Evolutionary conservation across 2,113 vertebrate genomes (phyloP), one percentile per base, ranked within the genome.

Genomic region (Zosterops pallidus): DNA sequence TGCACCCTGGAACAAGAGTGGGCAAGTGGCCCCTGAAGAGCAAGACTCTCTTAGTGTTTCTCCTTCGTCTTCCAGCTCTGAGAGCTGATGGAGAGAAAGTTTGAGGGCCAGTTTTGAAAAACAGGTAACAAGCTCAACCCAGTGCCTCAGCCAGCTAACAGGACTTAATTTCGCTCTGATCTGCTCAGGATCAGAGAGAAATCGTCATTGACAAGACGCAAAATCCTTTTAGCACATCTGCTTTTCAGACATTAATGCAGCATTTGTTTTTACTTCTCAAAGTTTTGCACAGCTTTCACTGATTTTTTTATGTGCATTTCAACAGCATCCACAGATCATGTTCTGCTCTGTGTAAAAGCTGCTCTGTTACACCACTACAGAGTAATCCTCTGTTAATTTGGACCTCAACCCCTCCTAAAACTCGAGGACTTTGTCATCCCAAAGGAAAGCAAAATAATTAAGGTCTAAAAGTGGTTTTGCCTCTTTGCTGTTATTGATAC

Each of bases 201-300:
- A 92, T 23, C 25, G 0, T 15, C 17, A 5, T 0, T 9, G 35
- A 25, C 6, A 22, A n/a, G n/a, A 5, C 5, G 33, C 4, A 23
- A 69, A 42, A 22, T 28, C 24, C 39, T 70, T 70, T 65, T 19
- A 25, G 24, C 21, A 47, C 7, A 3, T 29, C 37, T 62, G 33
- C 16, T 26, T 84, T 77, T 42, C 68, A 42, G 29, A n/a, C 18
- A 24, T 19, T 35, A 31, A 35, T 2, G 3, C 13, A 16, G 41
- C 44, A 8, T 26, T 65, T 59, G 4, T 56, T 63, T 67, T 12
- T 29, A 8, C 21, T 56, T 55, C 39, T 5, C 0, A 35, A 70
- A 77, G 20, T 75, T 92, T 56, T 49, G 46, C 20, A 5, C n/a
- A 18, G n/a, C 6, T 80, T 76, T 62, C 29, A 31, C 13, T 8